phyloP scores from a whole-genome alignment of 2,888 invertebrate genomes.

The Pheosia tremula region DNA sequence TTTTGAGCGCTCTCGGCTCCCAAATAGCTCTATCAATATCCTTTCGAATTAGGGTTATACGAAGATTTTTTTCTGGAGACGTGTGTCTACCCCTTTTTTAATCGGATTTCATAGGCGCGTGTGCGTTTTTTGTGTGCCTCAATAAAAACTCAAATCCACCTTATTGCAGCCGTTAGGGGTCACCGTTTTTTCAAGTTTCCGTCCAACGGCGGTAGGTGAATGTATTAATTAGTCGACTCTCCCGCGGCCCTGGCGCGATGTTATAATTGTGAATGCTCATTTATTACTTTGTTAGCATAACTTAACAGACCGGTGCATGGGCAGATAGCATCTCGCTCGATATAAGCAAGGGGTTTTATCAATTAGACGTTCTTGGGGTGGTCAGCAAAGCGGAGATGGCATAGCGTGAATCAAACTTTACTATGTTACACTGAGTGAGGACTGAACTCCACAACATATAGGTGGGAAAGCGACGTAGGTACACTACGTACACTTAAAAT shows the following conservation, averaged over 20 bases:
- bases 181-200: conserved; percentile 71
- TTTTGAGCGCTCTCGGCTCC: conserved; percentile 66
- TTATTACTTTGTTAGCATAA: conserved; percentile 72
- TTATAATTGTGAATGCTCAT: conserved; percentile 64
- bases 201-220: conserved; percentile 70
- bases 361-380: conserved; percentile 42
- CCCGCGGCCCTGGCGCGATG: conserved; percentile 41
- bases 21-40: conserved; percentile 82
- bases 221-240: conserved; percentile 76
- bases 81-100: conserved; percentile 81
- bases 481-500: too few relatives aligned
- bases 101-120: conserved; percentile 79
- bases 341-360: conserved; percentile 40
- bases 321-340: conserved; percentile 51
- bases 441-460: background rate
- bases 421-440: conserved; percentile 8
- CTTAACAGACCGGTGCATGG: conserved; percentile 55
- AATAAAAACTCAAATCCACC: conserved; percentile 76
- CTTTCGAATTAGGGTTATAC: conserved; percentile 76
- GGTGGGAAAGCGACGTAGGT: background rate
- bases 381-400: conserved; percentile 36
- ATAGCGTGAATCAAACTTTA: conserved; percentile 32
- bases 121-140: conserved; percentile 67
- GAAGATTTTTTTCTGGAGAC: conserved; percentile 65
- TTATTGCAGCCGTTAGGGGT: conserved; percentile 78